Base-by-base conservation (phyloP, 2,888 invertebrate species). In the Heteromyza rotundicornis region DNA sequence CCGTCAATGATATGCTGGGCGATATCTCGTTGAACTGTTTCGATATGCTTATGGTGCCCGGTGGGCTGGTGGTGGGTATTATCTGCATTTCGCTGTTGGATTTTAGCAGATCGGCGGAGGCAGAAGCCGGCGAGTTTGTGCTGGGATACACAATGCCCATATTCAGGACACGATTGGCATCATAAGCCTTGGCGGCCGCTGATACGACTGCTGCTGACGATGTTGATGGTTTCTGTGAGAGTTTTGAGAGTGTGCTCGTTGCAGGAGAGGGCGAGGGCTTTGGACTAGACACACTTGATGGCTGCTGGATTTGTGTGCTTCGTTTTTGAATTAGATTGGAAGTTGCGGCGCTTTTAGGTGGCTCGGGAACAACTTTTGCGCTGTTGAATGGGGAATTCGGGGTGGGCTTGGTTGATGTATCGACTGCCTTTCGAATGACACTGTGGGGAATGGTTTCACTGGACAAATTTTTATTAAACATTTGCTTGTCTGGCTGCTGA, bases 1-100 rank as follows among this genome's bases (percentile, higher is more conserved):
- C 78, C 10, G 80, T 79, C 36, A 78, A 47, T 0, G 79, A 80
- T 60, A 79, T 79, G 50, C 78, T 80, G 0, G 80, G 79, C 8
- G 77, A 74, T 59, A 80, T 73, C 53, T 77, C 80, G 61, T 69
- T 73, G 2, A 77, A 69, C 63, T 80, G 77, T 54, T 79, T 79
- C 23, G 77, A 70, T 59, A 77, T 73, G 57, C 73, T 77, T 22
- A 70, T 71, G n/a, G 78, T 71, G 14, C 74, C 71, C 14, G 77
- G 75, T 10, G 78, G 76, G 22, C 73, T 74, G 7, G 72, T 70
- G 50, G 79, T 76, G 20, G 79, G 80, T 64, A 80, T 78, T 55
- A 77, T 80, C 71, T 79, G 79, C 80, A 79, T 79, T 64, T 76
- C 76, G 2, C 65, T 68, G 35, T 67, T 72, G 3, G 59, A 57